phyloP scores from a whole-genome alignment of 2,888 invertebrate species.

The Acrobasis repandana region DNA sequence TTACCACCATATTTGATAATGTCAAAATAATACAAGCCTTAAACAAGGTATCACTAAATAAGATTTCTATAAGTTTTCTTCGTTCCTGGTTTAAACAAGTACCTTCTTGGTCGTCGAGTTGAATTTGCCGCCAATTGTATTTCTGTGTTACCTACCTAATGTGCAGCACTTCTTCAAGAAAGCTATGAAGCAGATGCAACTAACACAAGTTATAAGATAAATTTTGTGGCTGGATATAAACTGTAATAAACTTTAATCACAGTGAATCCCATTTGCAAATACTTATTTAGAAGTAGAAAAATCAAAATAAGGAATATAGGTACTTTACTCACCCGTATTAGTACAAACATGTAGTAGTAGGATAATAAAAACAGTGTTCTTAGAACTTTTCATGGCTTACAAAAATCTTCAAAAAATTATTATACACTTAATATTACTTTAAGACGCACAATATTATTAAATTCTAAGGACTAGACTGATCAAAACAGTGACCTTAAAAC shows the following conservation, averaged over 20 bases:
- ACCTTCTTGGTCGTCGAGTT: background rate
- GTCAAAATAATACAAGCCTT: no score
- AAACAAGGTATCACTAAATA: no score
- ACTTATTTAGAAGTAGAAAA: background rate
- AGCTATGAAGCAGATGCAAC: background rate
- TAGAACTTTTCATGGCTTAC: background rate
- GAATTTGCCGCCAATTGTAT: background rate
- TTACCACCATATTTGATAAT: no score
- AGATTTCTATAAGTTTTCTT: no score
- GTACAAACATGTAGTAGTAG: background rate
- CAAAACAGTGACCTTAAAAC: slow-evolving; percentile 4
- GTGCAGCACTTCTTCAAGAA: background rate
- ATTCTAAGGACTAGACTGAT: background rate
- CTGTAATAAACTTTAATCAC: no score
- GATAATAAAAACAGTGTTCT: background rate
- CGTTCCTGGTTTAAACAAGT: background rate
- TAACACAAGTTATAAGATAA: no score
- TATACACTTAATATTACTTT: background rate
- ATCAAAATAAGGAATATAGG: background rate
- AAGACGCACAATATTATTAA: background rate
- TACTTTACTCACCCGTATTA: background rate
- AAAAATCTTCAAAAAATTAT: background rate
- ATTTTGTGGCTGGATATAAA: no score
- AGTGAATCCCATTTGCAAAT: no score
- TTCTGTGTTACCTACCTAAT: no score